Evolutionary conservation across 2,113 vertebrate genomes (phyloP).

Genomic region (Tapirus terrestris): DNA sequence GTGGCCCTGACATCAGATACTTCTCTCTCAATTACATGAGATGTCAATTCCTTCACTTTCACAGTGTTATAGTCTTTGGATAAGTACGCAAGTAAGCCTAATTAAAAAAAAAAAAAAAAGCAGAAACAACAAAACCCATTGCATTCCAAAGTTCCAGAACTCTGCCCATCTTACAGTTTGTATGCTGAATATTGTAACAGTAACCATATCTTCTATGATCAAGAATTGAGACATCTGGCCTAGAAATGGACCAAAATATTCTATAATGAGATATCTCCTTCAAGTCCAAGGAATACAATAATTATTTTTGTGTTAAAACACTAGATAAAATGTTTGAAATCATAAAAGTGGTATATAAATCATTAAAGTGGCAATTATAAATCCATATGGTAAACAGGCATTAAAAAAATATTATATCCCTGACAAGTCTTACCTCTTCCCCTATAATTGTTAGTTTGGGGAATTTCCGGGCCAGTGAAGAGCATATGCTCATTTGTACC

Average conservation of each 20-base stretch:
- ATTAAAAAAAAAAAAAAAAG: not conserved
- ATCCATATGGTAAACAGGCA: not conserved
- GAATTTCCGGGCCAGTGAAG: constrained; percentile 93
- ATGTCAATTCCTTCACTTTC: not conserved
- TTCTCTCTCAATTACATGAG: not conserved
- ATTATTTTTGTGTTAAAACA: not conserved
- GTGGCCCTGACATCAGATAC: not conserved
- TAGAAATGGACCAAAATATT: not conserved
- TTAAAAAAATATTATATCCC: not conserved
- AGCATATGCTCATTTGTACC: constrained; percentile 96
- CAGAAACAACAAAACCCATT: not conserved
- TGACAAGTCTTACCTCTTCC: constrained; percentile 91
- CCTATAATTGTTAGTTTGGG: constrained; percentile 96
- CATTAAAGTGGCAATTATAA: not conserved
- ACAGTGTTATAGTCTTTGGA: not conserved
- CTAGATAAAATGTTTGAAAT: not conserved
- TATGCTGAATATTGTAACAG: not conserved
- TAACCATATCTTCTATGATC: not conserved
- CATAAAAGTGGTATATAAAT: not conserved
- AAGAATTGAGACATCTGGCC: not conserved
- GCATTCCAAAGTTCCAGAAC: not conserved
- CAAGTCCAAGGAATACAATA: not conserved
- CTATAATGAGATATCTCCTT: not conserved
- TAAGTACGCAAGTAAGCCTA: not conserved
- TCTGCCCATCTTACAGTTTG: not conserved